Evolutionary conservation across 1,140 invertebrate species (phyloP), one percentile per base, ranked within the genome.

Genomic region (Nebria ingens): DNA sequence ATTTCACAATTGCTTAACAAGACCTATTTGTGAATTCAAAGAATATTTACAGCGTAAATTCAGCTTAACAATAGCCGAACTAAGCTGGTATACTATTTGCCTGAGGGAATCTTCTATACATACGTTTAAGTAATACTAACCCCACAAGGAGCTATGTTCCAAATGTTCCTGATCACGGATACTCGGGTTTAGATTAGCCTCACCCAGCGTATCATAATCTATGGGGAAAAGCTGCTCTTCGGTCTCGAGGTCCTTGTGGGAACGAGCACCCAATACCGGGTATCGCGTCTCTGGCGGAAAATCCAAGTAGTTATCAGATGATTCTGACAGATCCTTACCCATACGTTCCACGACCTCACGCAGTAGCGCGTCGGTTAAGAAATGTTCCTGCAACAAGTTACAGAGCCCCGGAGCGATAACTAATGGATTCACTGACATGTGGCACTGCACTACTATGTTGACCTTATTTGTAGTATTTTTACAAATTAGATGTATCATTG

Each of bases 131-230:
- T 34, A 34, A 6, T 34, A 34, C 25, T 34, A 34, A 34, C 90
- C 87, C 81, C 84, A 93, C 1, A 96, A 72, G 1, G 85, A 85
- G 67, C 87, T 93, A 65, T 96, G 91, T 62, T 90, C 84, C 54
- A 95, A 63, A 65, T 90, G 93, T 65, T 97, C 93, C 60, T 92
- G 87, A 69, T 97, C 92, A 12, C 93, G 74, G 34, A 92, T 75
- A 59, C 86, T 85, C 1, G 86, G 84, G 70, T 81, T 82, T 0
- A 82, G 79, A 62, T 82, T 83, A 20, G 71, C 61, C 13, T 79
- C 79, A 25, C 79, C 74, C 9, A 83, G 64, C 0, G 76, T 75
- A 45, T 85, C 84, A 67, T 82, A 84, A 68, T 84, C 82, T 22
- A 78, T 62, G 0, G 71, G 70, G 21, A 73, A 71, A 19, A 70